phyloP scores from a whole-genome alignment of 2,888 invertebrate species.

The Ophion costatus region DNA sequence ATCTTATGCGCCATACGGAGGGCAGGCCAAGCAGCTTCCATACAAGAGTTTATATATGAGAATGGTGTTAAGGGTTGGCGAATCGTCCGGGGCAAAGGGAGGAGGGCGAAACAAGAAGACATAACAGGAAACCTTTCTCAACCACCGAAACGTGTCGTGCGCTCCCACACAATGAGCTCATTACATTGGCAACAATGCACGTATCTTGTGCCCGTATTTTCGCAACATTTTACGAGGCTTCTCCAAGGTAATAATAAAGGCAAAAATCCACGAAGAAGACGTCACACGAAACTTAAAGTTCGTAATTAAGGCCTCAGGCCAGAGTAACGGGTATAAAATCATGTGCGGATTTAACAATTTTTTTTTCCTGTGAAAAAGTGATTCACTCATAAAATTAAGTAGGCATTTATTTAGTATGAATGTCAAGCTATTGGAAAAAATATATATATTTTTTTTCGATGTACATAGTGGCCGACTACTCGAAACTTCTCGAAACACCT shows the following conservation, averaged over 20 bases:
- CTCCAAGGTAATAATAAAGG: background rate
- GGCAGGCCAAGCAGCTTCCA: constrained; percentile 23
- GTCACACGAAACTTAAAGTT: background rate
- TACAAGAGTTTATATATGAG: constrained; percentile 21
- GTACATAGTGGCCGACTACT: no score
- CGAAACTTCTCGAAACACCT: no score
- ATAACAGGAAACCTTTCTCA: constrained; percentile 32
- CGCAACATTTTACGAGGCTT: constrained; percentile 2
- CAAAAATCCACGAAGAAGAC: background rate
- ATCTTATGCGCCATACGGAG: constrained; percentile 32
- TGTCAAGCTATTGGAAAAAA: no score
- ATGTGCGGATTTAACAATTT: no score
- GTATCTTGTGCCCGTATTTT: constrained; percentile 12
- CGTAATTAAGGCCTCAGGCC: no score
- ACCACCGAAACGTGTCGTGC: constrained; percentile 26
- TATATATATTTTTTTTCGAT: no score
- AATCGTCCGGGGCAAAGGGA: background rate
- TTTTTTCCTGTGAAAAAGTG: no score
- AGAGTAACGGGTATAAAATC: no score
- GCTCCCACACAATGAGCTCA: constrained; percentile 31
- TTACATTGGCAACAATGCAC: constrained; percentile 22
- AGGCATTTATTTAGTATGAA: no score
- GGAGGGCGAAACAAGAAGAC: constrained; percentile 17
- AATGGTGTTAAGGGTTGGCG: constrained; percentile 28
- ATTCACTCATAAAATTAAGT: no score